A percentile compares a stretch with the other conserved stretches of the same genome.
Conservation (phyloP, 2,888 invertebrate species). For the Mactromeris polynyma region DNA sequence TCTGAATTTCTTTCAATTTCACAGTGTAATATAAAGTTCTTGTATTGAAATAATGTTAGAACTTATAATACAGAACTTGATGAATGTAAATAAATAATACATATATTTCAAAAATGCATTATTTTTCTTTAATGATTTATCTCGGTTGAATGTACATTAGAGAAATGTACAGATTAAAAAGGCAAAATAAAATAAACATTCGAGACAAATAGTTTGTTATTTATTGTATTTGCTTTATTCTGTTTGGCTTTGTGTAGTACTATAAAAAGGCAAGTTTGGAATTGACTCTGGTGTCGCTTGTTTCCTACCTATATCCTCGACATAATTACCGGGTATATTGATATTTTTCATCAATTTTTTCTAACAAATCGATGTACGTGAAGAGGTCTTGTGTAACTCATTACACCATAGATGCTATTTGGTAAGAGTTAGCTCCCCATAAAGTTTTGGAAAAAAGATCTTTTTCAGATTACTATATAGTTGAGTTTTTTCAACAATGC, state of each 20-base stretch:
- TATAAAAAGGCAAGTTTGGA: too few relatives aligned
- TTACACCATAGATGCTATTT: too few relatives aligned
- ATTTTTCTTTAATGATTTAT: constrained; percentile 40
- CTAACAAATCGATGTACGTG: too few relatives aligned
- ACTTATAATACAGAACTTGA: not conserved
- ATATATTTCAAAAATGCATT: constrained; percentile 26
- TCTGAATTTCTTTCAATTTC: not conserved
- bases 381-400: too few relatives aligned
- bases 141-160: constrained; percentile 29
- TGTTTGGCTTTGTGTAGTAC: not conserved
- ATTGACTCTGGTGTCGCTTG: too few relatives aligned
- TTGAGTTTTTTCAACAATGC: too few relatives aligned
- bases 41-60: not conserved
- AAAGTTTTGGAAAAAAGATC: too few relatives aligned
- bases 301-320: too few relatives aligned
- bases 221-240: not conserved
- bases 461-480: too few relatives aligned
- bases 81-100: not conserved
- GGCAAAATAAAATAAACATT: constrained; percentile 24
- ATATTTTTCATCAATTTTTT: too few relatives aligned
- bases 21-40: not conserved
- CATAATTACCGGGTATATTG: too few relatives aligned
- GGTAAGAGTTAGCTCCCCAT: too few relatives aligned
- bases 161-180: constrained; percentile 30
- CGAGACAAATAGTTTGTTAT: not conserved